Conservation (phyloP, 2,113 vertebrate genomes). For the Lampris incognitus region DNA sequence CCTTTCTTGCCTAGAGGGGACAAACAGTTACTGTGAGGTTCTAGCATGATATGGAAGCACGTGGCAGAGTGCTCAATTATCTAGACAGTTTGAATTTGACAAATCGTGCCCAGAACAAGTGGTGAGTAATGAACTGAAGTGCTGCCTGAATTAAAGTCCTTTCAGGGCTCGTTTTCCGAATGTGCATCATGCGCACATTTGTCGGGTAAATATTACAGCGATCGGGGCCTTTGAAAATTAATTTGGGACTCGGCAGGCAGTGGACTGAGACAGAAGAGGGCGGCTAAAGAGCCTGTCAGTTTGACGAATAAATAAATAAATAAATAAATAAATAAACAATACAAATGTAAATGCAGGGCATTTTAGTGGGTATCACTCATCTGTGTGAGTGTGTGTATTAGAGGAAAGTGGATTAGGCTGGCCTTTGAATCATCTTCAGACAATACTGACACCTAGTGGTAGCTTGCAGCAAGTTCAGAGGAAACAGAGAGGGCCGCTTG, state of each 20-base stretch:
- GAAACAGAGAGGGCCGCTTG: too few relatives aligned
- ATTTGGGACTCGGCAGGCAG: conserved; percentile 12
- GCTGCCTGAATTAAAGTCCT: conserved; percentile 10
- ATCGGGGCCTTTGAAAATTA: conserved; percentile 33
- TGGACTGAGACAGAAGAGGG: conserved; percentile 11
- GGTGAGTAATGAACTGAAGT: conserved; percentile 27
- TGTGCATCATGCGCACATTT: conserved; percentile 10
- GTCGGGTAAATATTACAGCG: conserved; percentile 19
- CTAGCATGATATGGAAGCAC: conserved; percentile 8
- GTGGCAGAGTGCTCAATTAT: conserved; percentile 4
- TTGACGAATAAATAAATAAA: conserved; percentile 32
- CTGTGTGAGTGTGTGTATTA: neutral
- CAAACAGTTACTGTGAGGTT: conserved; percentile 4
- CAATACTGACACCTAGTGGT: conserved; percentile 53
- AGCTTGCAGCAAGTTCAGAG: neutral
- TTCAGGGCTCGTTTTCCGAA: conserved; percentile 11
- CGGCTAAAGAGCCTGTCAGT: conserved; percentile 30
- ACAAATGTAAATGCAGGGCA: too few relatives aligned
- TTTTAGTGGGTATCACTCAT: neutral
- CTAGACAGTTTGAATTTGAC: conserved; percentile 8
- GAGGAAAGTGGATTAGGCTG: neutral
- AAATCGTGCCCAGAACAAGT: conserved; percentile 27
- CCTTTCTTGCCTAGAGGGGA: conserved; percentile 1
- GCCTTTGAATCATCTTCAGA: neutral
- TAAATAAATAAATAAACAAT: neutral